Base-by-base conservation (phyloP, 37 sponge, comb jelly and placozoan species). In the Trichoplax adhaerens region DNA sequence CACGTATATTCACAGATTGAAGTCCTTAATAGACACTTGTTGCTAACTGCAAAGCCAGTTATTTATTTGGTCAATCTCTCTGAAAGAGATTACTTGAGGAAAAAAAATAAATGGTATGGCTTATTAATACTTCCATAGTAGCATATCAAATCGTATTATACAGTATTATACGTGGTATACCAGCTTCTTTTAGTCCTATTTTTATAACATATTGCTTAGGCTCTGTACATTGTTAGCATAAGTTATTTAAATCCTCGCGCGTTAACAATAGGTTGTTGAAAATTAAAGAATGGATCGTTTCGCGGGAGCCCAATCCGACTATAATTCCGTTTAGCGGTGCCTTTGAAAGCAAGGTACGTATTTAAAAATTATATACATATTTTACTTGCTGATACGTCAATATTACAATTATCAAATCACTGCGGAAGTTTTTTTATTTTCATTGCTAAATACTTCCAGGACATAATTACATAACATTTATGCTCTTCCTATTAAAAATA, bases 51-150 rank as follows among this genome's bases (percentile, higher is more conserved):
- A 65, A 95, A 95, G 66, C 91, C 92, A 3, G 83, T 91, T 10
- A 88, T 95, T 77, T 95, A 95, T 71, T 83, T 95, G 48, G 77
- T 95, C 57, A 95, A 95, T 74, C 72, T 95, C 73, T 88, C 92
- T 2, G 89, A 91, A 62, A 87, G 77, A 64, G 88, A 95, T 59
- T 95, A 85, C 81, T 82, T 79, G 4, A 77, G 86, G 62, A 95
- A 95, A 83, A 95, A 95, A 69, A 88, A 85, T 58, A 95, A 95
- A 70, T 95, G 98, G 98, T 82, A 49, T 52, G 68, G 58, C 12
- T 12, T 60, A 60, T 60, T 10, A 60, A n/a, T 60, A 60, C 12
- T 60, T 60, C 12, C 10, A 60, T 12, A 29, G 29, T 29, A 29
- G 29, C 29, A 29, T 29, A 29, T 29, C 29, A 29, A 29, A 29